These are phyloP conservation scores for Momotus momota DNA, from an alignment of 2,797 vertebrate species.

Conservation along the genomic window DNA sequence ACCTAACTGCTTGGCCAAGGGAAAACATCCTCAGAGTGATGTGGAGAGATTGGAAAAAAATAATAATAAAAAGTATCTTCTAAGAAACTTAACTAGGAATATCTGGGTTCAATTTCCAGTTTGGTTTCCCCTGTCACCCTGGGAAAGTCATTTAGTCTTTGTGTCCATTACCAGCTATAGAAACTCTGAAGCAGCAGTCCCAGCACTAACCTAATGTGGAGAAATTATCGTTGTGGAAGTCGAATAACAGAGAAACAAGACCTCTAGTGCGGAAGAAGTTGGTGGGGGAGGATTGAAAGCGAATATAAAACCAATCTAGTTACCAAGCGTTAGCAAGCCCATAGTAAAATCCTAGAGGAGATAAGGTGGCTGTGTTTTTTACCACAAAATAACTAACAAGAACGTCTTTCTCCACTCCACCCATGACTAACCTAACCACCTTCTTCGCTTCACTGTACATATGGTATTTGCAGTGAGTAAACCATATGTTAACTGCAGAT, in stretches of 20 bases:
- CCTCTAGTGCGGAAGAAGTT: background rate
- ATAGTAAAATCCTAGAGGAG: background rate
- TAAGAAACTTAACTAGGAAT: background rate
- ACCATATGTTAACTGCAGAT: conserved; percentile 34
- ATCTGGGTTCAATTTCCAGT: background rate
- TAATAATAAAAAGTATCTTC: background rate
- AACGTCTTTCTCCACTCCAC: background rate
- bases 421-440: conserved; percentile 1
- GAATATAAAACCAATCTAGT: background rate
- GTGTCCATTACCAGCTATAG: background rate
- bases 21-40: background rate
- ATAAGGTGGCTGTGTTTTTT: conserved; percentile 3
- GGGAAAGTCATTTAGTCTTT: background rate
- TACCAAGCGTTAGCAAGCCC: background rate
- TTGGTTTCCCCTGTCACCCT: background rate
- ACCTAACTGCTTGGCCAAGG: background rate
- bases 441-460: background rate
- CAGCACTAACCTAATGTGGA: background rate
- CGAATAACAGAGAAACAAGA: background rate
- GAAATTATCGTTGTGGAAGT: background rate
- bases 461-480: conserved; percentile 29
- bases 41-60: background rate
- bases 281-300: background rate
- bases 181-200: background rate
- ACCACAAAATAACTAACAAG: conserved; percentile 10